Evolutionary conservation across 2,797 vertebrate species (phyloP), one percentile per base, ranked within the genome.

Genomic region (Oophaga sylvatica): DNA sequence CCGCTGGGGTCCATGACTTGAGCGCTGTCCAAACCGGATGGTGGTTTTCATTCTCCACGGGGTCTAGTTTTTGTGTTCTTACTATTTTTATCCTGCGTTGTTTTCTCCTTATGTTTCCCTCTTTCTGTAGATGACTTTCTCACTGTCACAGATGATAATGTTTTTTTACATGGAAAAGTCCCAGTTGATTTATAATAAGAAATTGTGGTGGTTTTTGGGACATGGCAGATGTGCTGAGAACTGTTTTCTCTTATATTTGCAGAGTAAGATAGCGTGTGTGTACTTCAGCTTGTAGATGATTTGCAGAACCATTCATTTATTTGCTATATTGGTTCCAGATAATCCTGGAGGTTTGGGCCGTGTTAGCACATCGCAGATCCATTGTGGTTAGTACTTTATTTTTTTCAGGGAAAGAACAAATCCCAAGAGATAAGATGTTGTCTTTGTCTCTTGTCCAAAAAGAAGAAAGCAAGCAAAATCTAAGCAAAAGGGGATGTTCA

Each of bases 21-120:
- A 56, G 41, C 45, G n/a, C 19, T 48, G 71, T 20, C 71, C 41
- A 15, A 56, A 13, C 75, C 75, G 75, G 75, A 77, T 77, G 75
- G 13, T 26, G 6, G 4, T 26, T 77, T 26, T 56, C 26, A 26
- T 26, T 77, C 75, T 77, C 75, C 48, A 56, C 26, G 75, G 75
- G 48, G 48, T 26, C 4, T 10, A 53, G 45, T n/a, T n/a, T 45
- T 26, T 53, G 17, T 16, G 5, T 77, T 77, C n/a, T 53, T 48
- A 13, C 45, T 77, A 77, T 77, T 26, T 77, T 56, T 26, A 56
- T 77, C 75, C 48, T 56, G 22, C 75, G 56, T 77, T 77, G 75
- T 77, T 77, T 76, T 77, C 48, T 56, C 75, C 53, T 9, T 45
- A n/a, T 77, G 75, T 77, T 56, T 16, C 2, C 45, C 22, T 26